Base-by-base conservation (phyloP, 2,797 vertebrate genomes). In the Hyperoplus immaculatus region DNA sequence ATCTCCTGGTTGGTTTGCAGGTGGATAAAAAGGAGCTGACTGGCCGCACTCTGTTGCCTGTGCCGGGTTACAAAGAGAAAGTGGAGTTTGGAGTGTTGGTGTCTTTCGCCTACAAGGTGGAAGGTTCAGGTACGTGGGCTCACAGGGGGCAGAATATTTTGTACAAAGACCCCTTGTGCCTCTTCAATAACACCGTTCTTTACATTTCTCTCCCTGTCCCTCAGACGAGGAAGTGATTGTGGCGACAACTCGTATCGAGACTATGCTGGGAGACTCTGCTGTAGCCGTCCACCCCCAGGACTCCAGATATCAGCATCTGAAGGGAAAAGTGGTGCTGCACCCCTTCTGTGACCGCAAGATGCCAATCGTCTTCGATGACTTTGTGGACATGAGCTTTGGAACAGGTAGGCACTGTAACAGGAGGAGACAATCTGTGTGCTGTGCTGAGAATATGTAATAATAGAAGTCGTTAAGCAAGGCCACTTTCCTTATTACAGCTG, bases 11-110 rank as follows among this genome's bases (percentile, higher is more conserved):
- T 57, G 50, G 54, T 57, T 83, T 83, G 39, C 84, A 98, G 97
- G 97, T 98, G 82, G 97, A 98, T 85, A 98, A 98, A 91, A 97
- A 96, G 84, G 97, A 98, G 92, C 93, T 98, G 78, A 88, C 87
- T 0, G 96, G 96, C 13, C 94, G 96, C 62, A 97, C 97, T 4
- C 91, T 98, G 67, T 91, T 98, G 66, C 96, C 97, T 0, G 97
- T 98, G 43, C 97, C 97, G 0, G 97, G 97, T 18, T 98, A 98
- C 91, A 96, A 96, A 77, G 96, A 97, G 38, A 97, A 97, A 86
- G 96, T 98, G 78, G 97, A 98, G 84, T 98, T 98, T 86, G 97
- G 97, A 7, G 96, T 98, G 64, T 88, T 98, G 21, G 94, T 98
- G 69, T 97, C 96, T 15, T 98, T 98, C 18, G 94, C 96, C 8